phyloP scores from a whole-genome alignment of 2,113 vertebrate species.

The Strix uralensis region DNA sequence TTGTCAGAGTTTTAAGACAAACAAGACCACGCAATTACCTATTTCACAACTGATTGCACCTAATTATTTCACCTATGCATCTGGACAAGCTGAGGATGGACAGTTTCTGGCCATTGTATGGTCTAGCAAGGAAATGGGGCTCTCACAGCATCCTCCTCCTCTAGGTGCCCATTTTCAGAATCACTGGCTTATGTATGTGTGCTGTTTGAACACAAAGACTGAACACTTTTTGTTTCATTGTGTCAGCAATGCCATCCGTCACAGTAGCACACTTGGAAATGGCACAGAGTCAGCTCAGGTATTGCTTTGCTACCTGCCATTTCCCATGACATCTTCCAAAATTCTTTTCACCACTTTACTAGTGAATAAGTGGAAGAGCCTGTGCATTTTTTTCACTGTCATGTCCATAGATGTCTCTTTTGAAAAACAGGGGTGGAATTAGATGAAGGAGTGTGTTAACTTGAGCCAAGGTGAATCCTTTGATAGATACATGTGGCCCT shows the following conservation, averaged over 20 bases:
- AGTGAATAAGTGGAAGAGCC: not conserved
- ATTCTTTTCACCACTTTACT: not conserved
- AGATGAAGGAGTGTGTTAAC: not conserved
- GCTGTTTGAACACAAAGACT: accelerated
- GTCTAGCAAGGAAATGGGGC: not conserved
- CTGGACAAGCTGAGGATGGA: not conserved
- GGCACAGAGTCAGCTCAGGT: not conserved
- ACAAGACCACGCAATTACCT: not conserved
- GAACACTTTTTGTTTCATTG: not conserved
- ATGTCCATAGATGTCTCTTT: not conserved
- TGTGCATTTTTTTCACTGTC: not conserved
- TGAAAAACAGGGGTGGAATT: not conserved
- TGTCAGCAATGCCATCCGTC: not conserved
- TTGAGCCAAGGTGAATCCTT: not conserved
- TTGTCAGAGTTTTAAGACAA: not conserved
- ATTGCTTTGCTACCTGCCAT: not conserved
- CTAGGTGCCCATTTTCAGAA: not conserved
- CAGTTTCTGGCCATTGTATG: not conserved
- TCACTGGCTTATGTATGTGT: accelerated
- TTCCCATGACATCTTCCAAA: not conserved
- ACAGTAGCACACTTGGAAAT: not conserved
- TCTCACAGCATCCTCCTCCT: not conserved
- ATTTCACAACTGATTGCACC: not conserved
- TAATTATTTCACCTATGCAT: not conserved
- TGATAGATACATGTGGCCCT: not conserved